These are phyloP conservation scores for Rhagoletis pomonella DNA, from an alignment of 1,140 invertebrate species.

Conservation along the genomic window DNA sequence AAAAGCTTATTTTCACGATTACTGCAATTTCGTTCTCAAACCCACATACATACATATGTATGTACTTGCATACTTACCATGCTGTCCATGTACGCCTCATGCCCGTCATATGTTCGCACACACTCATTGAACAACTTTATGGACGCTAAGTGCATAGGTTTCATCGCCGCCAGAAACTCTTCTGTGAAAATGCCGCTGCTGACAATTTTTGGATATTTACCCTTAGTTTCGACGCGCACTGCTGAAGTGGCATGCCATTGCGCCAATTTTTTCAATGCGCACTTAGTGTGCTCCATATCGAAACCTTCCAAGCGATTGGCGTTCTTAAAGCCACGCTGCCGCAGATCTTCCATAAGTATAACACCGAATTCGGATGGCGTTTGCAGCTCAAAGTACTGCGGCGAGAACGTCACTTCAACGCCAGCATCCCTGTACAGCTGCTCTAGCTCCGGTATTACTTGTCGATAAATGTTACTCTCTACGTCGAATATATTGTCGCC, in stretches of 20 bases:
- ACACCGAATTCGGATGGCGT: conserved; percentile 64
- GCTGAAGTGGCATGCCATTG: conserved; percentile 77
- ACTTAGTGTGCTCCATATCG: conserved; percentile 75
- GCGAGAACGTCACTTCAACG: conserved; percentile 65
- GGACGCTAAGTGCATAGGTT: conserved; percentile 57
- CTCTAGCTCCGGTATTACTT: conserved; percentile 68
- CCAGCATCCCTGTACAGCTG: conserved; percentile 63
- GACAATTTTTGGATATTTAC: conserved; percentile 64
- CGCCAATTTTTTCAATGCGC: conserved; percentile 76
- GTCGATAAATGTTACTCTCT: conserved; percentile 67
- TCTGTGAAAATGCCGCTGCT: conserved; percentile 63
- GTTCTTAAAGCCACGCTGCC: conserved; percentile 76
- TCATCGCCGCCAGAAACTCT: conserved; percentile 57
- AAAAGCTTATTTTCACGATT: no score
- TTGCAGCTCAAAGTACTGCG: conserved; percentile 64
- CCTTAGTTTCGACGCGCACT: conserved; percentile 67
- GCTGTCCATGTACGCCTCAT: conserved; percentile 59
- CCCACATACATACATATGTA: not conserved
- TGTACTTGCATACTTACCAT: not conserved
- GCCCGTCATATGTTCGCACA: conserved; percentile 59
- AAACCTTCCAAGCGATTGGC: conserved; percentile 76
- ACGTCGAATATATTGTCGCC: conserved; percentile 65
- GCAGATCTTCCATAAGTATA: conserved; percentile 76
- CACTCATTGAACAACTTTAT: conserved; percentile 59
- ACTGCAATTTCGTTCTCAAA: not conserved